These are phyloP conservation scores for Sciurus vulgaris DNA, from an alignment of 2,797 vertebrate species.

Conservation along the genomic window DNA sequence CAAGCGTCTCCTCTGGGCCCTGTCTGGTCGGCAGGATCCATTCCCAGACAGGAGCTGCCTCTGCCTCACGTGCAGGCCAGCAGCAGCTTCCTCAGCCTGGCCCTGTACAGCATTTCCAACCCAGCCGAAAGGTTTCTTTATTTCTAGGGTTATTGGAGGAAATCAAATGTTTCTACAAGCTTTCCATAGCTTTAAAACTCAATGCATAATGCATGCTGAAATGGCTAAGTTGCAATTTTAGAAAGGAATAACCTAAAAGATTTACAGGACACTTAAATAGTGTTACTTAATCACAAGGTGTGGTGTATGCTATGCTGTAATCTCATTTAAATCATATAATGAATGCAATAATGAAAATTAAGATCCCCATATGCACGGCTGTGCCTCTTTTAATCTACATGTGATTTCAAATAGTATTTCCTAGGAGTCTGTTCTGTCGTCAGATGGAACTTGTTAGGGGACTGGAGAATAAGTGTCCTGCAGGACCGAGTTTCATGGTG, in stretches of 20 bases:
- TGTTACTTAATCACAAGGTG: slow-evolving; percentile 57
- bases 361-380: not conserved
- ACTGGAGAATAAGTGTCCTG: not conserved
- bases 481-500: not conserved
- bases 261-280: slow-evolving; percentile 28
- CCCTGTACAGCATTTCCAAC: not conserved
- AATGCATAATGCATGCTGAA: slow-evolving; percentile 23
- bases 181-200: slow-evolving; percentile 21
- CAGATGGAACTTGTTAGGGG: not conserved
- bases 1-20: not conserved
- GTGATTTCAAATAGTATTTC: slow-evolving; percentile 32
- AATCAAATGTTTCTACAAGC: not conserved
- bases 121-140: not conserved
- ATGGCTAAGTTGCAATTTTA: slow-evolving; percentile 29
- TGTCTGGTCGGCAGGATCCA: too few species aligned
- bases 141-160: not conserved
- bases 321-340: slow-evolving; percentile 78
- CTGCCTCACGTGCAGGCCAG: not conserved
- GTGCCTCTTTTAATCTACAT: slow-evolving; percentile 6
- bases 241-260: slow-evolving; percentile 43
- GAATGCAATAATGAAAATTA: slow-evolving; percentile 70
- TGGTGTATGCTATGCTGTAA: slow-evolving; percentile 34
- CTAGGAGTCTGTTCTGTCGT: not conserved
- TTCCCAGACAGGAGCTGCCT: not conserved
- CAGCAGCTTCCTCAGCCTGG: not conserved